These are phyloP conservation scores for Sisor rabdophorus DNA, from an alignment of 2,113 vertebrate species.

Conservation along the genomic window DNA sequence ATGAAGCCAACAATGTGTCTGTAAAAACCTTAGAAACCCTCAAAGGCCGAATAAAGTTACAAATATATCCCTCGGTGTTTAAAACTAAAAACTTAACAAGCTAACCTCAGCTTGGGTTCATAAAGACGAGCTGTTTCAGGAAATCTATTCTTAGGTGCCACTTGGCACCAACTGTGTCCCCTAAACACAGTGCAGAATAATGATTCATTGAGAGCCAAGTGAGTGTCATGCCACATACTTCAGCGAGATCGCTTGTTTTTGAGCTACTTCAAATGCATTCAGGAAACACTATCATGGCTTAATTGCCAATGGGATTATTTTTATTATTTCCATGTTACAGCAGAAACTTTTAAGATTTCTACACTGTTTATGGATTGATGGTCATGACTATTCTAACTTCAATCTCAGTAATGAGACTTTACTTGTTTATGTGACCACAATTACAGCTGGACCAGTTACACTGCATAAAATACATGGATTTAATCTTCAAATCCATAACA, in stretches of 20 bases:
- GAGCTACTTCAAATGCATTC: constrained; percentile 36
- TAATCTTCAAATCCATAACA: background rate
- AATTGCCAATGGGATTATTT: background rate
- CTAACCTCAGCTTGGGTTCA: constrained; percentile 38
- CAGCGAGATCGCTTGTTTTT: constrained; percentile 14
- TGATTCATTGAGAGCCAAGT: constrained; percentile 34
- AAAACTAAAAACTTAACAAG: constrained; percentile 18
- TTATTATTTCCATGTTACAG: background rate
- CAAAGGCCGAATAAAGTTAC: constrained; percentile 43
- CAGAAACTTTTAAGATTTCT: background rate
- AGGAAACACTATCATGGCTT: background rate
- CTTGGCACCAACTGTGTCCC: constrained; percentile 39
- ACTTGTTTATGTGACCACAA: background rate
- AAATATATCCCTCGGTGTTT: constrained; percentile 42
- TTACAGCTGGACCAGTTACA: background rate
- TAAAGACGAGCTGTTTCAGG: constrained; percentile 47
- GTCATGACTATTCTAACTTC: background rate
- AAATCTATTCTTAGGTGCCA: constrained; percentile 46
- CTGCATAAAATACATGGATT: background rate
- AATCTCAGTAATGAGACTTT: background rate
- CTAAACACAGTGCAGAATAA: constrained; percentile 40
- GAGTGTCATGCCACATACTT: constrained; percentile 27
- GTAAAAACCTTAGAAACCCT: background rate
- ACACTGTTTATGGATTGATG: background rate
- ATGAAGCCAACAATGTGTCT: constrained; percentile 12